These are phyloP conservation scores for Potorous gilbertii DNA, from an alignment of 2,797 vertebrate species.

Conservation along the genomic window DNA sequence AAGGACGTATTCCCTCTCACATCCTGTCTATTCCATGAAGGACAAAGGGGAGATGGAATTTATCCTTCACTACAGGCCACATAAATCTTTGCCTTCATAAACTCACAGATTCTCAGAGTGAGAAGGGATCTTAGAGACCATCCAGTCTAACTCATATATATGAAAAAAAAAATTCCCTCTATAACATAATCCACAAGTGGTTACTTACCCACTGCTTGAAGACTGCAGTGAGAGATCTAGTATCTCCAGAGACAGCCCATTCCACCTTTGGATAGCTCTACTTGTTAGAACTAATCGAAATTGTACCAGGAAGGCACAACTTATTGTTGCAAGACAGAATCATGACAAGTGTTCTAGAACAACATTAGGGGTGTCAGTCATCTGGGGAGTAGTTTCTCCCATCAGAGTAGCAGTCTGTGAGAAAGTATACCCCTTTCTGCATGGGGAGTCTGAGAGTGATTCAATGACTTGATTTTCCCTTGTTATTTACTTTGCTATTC, in stretches of 20 bases:
- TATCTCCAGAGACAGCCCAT: neutral
- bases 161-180: neutral
- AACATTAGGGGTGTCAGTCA: neutral
- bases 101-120: neutral
- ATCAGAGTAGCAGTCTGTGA: neutral
- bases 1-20: neutral
- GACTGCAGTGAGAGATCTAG: neutral
- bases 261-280: neutral
- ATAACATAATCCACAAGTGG: neutral
- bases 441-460: neutral
- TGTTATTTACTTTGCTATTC: slow-evolving; percentile 2
- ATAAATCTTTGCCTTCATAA: neutral
- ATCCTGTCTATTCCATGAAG: neutral
- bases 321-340: neutral
- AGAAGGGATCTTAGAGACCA: neutral
- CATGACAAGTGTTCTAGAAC: neutral
- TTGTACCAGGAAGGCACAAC: neutral
- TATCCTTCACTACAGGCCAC: neutral
- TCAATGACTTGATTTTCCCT: neutral
- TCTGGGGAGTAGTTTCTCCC: neutral
- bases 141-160: neutral
- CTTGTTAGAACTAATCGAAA: neutral
- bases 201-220: neutral
- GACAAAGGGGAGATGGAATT: neutral
- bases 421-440: neutral